phyloP scores from a whole-genome alignment of 2,797 vertebrate species.

The Phoebastria nigripes region DNA sequence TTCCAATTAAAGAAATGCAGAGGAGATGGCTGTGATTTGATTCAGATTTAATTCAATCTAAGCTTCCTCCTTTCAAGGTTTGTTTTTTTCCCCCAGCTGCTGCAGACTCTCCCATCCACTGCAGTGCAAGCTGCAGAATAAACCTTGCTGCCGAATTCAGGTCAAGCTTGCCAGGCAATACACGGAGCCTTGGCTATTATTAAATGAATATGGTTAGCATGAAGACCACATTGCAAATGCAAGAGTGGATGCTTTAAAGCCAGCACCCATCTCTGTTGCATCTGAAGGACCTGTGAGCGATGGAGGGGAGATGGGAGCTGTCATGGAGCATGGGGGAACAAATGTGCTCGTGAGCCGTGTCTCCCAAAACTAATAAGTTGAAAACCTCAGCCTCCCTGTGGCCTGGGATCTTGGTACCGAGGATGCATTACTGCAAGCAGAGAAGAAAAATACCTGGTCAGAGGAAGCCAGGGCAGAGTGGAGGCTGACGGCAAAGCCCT shows the following conservation, averaged over 20 bases:
- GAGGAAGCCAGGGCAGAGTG: background rate
- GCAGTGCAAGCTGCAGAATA: background rate
- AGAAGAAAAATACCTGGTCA: background rate
- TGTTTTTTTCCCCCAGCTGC: background rate
- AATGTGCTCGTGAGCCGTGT: accelerated
- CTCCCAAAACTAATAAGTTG: background rate
- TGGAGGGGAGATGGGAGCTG: background rate
- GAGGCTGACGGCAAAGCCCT: background rate
- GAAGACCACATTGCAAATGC: background rate
- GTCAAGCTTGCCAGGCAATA: slow-evolving; percentile 34
- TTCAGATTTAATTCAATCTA: slow-evolving; percentile 11
- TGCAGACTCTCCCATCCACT: background rate
- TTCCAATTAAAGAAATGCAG: slow-evolving; percentile 9
- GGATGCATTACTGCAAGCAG: background rate
- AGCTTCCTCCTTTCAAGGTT: background rate
- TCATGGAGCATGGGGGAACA: background rate
- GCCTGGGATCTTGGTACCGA: background rate
- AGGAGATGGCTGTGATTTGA: background rate
- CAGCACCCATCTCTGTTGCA: background rate
- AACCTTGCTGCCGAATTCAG: slow-evolving; percentile 19
- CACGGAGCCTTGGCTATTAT: background rate
- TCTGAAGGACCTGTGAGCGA: background rate
- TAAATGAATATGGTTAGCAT: background rate
- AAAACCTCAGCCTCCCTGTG: background rate
- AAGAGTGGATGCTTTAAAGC: background rate